Evolutionary conservation across 2,888 invertebrate species (phyloP).

Genomic region (Cactoblastis cactorum): DNA sequence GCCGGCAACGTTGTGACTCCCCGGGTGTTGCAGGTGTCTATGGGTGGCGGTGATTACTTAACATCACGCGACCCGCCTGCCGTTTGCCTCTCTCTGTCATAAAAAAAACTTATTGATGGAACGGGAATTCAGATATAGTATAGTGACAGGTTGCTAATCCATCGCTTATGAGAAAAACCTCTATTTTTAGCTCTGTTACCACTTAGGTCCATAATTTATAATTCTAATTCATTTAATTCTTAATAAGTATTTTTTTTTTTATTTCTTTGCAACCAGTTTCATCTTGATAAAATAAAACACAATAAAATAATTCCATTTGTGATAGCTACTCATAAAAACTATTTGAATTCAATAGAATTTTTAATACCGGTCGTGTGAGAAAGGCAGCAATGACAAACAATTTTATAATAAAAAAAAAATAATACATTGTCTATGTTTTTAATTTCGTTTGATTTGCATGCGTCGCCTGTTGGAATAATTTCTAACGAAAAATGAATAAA

Average conservation of each 20-base stretch:
- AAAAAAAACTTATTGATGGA: too few species aligned
- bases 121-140: too few species aligned
- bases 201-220: too few species aligned
- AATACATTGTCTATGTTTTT: constrained; percentile 62
- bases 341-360: neutral
- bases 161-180: too few species aligned
- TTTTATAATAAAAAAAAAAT: constrained; percentile 42
- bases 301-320: neutral
- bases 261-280: neutral
- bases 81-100: too few species aligned
- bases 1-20: too few species aligned
- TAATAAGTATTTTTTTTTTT: neutral
- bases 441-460: constrained; percentile 65
- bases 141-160: too few species aligned
- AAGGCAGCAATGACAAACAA: constrained; percentile 56
- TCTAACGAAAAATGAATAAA: constrained; percentile 70
- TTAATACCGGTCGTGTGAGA: constrained; percentile 58
- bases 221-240: too few species aligned
- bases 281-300: neutral
- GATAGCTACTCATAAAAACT: neutral
- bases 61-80: too few species aligned
- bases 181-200: too few species aligned
- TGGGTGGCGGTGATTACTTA: too few species aligned
- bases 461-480: constrained; percentile 48
- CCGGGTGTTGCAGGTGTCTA: too few species aligned